phyloP scores from a whole-genome alignment of 92 coral and sea anemone genomes.

The Porites divaricata region DNA sequence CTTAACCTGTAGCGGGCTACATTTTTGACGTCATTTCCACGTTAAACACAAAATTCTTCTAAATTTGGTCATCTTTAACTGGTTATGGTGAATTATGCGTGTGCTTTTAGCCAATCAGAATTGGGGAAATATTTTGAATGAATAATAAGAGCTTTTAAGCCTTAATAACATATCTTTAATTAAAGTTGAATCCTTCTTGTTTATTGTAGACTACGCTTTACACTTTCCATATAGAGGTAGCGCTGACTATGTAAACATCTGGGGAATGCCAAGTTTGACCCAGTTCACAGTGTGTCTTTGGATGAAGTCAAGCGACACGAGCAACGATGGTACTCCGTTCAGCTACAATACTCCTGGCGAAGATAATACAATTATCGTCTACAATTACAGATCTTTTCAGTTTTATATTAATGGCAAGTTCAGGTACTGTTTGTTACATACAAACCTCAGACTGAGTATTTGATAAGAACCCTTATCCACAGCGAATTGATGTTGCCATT shows the following conservation, averaged over 20 bases:
- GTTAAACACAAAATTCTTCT: no score
- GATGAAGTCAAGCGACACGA: conserved; percentile 48
- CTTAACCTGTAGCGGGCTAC: no score
- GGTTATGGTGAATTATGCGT: no score
- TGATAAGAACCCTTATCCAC: no score
- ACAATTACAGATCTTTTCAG: background rate
- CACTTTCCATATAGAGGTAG: conserved; percentile 13
- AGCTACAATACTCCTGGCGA: conserved; percentile 21
- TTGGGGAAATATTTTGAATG: no score
- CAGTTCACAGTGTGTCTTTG: conserved; percentile 49
- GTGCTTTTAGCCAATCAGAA: no score
- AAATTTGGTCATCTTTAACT: no score
- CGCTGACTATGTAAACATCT: conserved; percentile 28
- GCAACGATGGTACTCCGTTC: background rate
- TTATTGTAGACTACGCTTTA: conserved; percentile 8
- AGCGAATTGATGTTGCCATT: no score
- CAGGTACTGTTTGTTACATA: background rate
- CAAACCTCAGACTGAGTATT: no score
- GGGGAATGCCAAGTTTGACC: conserved; percentile 32
- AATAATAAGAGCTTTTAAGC: background rate
- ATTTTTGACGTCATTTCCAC: no score
- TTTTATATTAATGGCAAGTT: background rate
- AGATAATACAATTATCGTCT: conserved; percentile 20
- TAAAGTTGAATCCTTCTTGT: background rate
- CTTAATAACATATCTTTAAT: background rate